phyloP scores from a whole-genome alignment of 1,140 invertebrate species.

The Spodoptera litura region DNA sequence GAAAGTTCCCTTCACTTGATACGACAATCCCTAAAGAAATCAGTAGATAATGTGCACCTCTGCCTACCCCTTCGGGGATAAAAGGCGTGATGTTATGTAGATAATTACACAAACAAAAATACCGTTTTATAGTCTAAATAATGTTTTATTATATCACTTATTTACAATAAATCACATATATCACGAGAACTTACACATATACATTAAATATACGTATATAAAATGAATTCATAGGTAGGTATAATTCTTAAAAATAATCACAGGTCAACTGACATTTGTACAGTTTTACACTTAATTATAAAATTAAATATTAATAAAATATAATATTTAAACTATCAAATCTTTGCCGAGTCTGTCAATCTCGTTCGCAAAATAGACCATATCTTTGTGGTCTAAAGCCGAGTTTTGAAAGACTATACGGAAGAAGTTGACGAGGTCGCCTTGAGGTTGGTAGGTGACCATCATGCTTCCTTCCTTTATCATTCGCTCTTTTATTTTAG shows the following conservation, averaged over 20 bases:
- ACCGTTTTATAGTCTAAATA: not conserved
- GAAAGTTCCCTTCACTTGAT: too few species aligned
- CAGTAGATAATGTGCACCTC: too few species aligned
- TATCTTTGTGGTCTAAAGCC: conserved; percentile 91
- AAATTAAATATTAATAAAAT: conserved; percentile 7
- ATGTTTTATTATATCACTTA: conserved; percentile 26
- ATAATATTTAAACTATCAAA: conserved; percentile 70
- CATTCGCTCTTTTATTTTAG: conserved; percentile 97
- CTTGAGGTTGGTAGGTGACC: conserved; percentile 96
- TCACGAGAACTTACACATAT: conserved; percentile 1
- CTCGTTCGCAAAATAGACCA: conserved; percentile 94
- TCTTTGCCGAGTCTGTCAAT: conserved; percentile 93
- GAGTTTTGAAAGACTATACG: conserved; percentile 97
- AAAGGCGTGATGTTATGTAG: too few species aligned
- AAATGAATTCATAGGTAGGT: not conserved
- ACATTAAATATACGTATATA: conserved; percentile 18
- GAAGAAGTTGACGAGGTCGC: conserved; percentile 95
- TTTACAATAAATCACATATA: conserved; percentile 38
- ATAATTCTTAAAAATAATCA: conserved; percentile 47
- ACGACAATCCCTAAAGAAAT: too few species aligned
- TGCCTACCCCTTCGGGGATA: too few species aligned
- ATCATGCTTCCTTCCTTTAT: conserved; percentile 97
- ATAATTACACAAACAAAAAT: too few species aligned
- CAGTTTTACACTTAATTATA: conserved; percentile 16
- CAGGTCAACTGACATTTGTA: conserved; percentile 49